Evolutionary conservation across 2,888 invertebrate species (phyloP).

Genomic region (Osmoderma eremita): DNA sequence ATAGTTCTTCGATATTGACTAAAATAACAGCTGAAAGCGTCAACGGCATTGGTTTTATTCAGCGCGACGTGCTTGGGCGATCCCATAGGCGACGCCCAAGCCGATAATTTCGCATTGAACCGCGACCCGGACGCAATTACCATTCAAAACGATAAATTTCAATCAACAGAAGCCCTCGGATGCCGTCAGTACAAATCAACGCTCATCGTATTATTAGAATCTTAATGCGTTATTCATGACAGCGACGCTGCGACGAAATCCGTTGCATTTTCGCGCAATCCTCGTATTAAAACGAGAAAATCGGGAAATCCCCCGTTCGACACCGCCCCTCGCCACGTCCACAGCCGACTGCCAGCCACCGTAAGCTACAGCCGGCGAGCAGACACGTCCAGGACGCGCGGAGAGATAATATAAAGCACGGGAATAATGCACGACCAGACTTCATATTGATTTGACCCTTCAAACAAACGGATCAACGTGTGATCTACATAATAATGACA

Average conservation of each 20-base stretch:
- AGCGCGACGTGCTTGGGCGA: too few species aligned
- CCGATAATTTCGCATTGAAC: background rate
- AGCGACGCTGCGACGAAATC: conserved; percentile 21
- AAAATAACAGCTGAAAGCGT: too few species aligned
- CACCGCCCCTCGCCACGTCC: background rate
- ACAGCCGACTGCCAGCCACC: too few species aligned
- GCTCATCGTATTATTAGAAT: conserved; percentile 34
- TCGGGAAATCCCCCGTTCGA: conserved; percentile 29
- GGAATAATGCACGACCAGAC: conserved; percentile 40
- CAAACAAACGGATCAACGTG: conserved; percentile 63
- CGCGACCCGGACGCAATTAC: background rate
- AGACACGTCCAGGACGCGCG: background rate
- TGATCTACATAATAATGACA: conserved; percentile 66
- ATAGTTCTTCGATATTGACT: too few species aligned
- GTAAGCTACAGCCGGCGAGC: conserved; percentile 1
- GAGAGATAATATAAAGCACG: conserved; percentile 11
- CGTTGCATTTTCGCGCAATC: conserved; percentile 46
- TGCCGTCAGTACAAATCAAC: conserved; percentile 29
- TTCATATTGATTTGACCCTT: conserved; percentile 60
- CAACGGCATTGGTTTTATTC: background rate
- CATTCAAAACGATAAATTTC: conserved; percentile 15
- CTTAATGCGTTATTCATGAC: conserved; percentile 37
- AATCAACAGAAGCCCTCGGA: conserved; percentile 26
- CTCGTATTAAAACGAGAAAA: conserved; percentile 48
- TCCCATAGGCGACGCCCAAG: too few species aligned